Conservation (phyloP, 2,888 invertebrate species). For the Stratiomys singularior region DNA sequence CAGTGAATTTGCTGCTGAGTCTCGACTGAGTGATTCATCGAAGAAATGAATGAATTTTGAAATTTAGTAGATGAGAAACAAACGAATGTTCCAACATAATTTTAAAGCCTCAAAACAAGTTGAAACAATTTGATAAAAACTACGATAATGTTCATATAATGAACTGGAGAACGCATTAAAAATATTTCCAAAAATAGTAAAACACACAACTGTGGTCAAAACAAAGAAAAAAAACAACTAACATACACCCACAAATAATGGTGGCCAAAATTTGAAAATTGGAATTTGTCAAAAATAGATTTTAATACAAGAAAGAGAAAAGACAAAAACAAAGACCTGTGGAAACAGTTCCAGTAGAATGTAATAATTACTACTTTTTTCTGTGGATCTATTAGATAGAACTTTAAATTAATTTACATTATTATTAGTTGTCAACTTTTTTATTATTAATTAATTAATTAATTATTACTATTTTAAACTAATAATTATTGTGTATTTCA, state of each 20-base stretch:
- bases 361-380: constrained; percentile 13
- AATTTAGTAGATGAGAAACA: neutral
- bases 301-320: too few species aligned
- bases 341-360: constrained; percentile 50
- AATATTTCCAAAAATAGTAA: neutral
- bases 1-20: neutral
- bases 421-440: neutral
- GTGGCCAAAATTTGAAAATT: neutral
- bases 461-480: constrained; percentile 17
- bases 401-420: constrained; percentile 7
- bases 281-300: neutral
- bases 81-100: constrained; percentile 10
- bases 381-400: constrained; percentile 45
- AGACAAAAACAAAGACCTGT: constrained; percentile 23
- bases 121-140: neutral
- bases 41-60: neutral
- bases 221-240: neutral
- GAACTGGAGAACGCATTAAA: constrained; percentile 15
- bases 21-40: neutral
- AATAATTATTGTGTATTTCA: constrained; percentile 23
- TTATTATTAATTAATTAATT: constrained; percentile 36
- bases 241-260: neutral
- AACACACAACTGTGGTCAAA: neutral
- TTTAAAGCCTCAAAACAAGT: neutral
- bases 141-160: constrained; percentile 36